Evolutionary conservation across 1,140 invertebrate species (phyloP).

Genomic region (Idris sp.): DNA sequence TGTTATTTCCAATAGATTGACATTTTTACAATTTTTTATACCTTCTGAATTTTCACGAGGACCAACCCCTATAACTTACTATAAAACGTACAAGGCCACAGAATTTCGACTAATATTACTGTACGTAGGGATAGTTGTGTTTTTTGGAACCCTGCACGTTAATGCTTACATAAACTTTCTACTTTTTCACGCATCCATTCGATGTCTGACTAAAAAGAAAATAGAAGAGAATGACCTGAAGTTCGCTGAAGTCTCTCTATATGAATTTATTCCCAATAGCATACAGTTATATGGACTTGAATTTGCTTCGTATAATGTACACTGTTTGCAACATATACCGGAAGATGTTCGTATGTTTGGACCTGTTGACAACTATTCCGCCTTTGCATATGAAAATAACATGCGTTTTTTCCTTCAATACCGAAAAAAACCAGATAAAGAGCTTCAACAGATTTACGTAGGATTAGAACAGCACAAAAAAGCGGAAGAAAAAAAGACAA

Average conservation of each 20-base stretch:
- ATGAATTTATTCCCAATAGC: constrained; percentile 10
- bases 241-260: constrained; percentile 6
- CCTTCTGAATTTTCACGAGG: constrained; percentile 42
- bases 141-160: constrained; percentile 22
- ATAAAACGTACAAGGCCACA: constrained; percentile 48
- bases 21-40: constrained; percentile 9
- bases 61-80: constrained; percentile 26
- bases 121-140: constrained; percentile 39
- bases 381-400: constrained; percentile 54
- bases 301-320: constrained; percentile 54
- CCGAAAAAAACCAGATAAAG: constrained; percentile 30
- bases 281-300: constrained; percentile 2
- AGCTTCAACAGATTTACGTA: constrained; percentile 41
- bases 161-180: constrained; percentile 32
- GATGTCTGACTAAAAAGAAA: constrained; percentile 18
- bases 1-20: constrained; percentile 4
- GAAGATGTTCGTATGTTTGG: constrained; percentile 41
- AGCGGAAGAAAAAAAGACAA: too few relatives aligned
- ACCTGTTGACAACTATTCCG: constrained; percentile 36
- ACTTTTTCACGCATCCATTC: constrained; percentile 21
- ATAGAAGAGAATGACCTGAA: background rate
- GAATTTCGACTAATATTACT: constrained; percentile 50
- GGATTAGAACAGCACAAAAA: background rate
- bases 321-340: constrained; percentile 41
- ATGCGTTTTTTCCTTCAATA: constrained; percentile 39